Conservation (phyloP, 2,797 vertebrate genomes). For the Hozukius guyotensis region DNA sequence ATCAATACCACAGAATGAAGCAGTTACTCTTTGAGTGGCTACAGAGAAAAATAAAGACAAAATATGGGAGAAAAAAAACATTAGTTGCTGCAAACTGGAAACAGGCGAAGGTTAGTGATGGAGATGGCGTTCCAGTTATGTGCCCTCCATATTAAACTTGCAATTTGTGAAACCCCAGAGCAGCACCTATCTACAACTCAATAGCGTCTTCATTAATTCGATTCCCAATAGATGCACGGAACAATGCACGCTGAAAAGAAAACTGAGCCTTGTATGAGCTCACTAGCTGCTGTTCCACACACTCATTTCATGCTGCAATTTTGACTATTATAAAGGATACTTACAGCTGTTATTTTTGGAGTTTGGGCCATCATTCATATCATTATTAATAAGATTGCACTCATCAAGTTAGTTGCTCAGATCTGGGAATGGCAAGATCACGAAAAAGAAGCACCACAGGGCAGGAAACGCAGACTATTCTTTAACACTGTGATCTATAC, state of each 20-base stretch:
- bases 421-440: background rate
- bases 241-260: conserved; percentile 6
- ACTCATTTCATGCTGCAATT: background rate
- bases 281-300: background rate
- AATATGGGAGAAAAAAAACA: background rate
- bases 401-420: background rate
- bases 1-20: conserved; percentile 50
- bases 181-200: conserved; percentile 7
- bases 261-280: background rate
- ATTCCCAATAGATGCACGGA: background rate
- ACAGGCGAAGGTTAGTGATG: background rate
- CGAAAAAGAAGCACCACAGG: background rate
- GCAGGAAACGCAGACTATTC: background rate
- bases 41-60: background rate
- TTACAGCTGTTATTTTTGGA: background rate
- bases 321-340: background rate
- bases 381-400: background rate
- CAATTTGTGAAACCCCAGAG: conserved; percentile 16
- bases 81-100: background rate
- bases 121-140: conserved; percentile 1
- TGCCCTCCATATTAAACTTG: background rate
- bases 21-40: background rate
- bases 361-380: background rate
- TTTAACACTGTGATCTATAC: background rate
- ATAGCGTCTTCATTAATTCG: conserved; percentile 25